Conservation (phyloP, 2,113 vertebrate genomes). For the Hyaena hyaena region DNA sequence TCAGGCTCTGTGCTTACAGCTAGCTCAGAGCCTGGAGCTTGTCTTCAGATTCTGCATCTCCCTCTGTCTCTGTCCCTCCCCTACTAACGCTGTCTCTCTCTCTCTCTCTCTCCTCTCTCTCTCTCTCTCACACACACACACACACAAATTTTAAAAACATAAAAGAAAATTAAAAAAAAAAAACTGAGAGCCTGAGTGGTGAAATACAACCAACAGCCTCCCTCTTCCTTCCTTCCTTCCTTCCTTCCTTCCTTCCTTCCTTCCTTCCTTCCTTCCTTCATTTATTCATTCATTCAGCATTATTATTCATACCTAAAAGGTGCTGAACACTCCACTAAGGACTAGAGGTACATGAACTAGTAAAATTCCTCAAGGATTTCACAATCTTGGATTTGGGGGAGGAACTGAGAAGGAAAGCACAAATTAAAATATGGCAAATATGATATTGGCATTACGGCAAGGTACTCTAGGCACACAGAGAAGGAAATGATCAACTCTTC, state of each 20-base stretch:
- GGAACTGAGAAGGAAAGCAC: background rate
- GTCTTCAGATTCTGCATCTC: no score
- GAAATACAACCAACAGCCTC: background rate
- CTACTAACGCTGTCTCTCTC: no score
- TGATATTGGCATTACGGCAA: background rate
- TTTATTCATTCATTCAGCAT: conserved; percentile 9
- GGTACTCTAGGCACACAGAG: background rate
- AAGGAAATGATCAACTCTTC: background rate
- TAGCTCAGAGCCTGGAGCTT: no score
- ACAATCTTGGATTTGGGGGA: background rate
- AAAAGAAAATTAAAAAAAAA: no score
- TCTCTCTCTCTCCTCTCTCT: no score
- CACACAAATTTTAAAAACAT: no score
- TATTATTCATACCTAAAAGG: background rate
- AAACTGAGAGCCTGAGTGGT: background rate
- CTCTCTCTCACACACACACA: no score
- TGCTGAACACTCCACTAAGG: background rate
- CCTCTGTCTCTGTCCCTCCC: no score
- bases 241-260: background rate
- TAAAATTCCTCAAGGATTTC: conserved; percentile 27
- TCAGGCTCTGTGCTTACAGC: no score
- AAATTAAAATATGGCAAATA: background rate
- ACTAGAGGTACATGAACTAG: background rate
- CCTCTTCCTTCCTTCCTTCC: background rate
- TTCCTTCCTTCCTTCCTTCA: background rate